These are phyloP conservation scores for Scomber japonicus DNA, from an alignment of 2,113 vertebrate genomes.

Conservation along the genomic window DNA sequence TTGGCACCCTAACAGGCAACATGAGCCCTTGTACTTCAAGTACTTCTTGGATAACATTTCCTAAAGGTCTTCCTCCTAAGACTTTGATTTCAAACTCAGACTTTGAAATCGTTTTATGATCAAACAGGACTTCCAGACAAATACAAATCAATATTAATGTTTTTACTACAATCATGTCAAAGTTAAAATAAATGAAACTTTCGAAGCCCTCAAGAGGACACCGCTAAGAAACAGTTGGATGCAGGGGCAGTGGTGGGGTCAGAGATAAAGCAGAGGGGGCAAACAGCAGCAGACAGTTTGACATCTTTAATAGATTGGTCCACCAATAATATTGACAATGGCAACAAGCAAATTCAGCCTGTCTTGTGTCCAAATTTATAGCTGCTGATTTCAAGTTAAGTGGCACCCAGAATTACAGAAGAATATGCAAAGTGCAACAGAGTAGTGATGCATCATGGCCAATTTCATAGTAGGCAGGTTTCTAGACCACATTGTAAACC, in stretches of 20 bases:
- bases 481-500: not conserved
- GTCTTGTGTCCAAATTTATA: not conserved
- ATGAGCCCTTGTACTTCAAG: slow-evolving; percentile 20
- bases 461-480: not conserved
- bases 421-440: not conserved
- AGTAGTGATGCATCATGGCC: not conserved
- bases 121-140: not conserved
- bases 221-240: slow-evolving; percentile 2
- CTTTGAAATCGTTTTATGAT: not conserved
- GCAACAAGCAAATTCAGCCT: slow-evolving; percentile 4
- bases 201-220: too few relatives aligned
- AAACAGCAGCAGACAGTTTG: not conserved
- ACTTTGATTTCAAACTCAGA: slow-evolving; percentile 2
- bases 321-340: not conserved
- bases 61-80: not conserved
- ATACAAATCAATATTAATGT: not conserved
- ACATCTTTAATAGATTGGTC: not conserved
- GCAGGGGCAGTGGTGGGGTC: not conserved
- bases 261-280: not conserved
- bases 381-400: not conserved
- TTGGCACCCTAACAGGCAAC: not conserved
- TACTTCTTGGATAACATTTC: not conserved
- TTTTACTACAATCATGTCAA: not conserved
- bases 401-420: not conserved
- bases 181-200: slow-evolving; percentile 5